These are phyloP conservation scores for Calameuta pallipes DNA, from an alignment of 2,888 invertebrate genomes.

Conservation along the genomic window DNA sequence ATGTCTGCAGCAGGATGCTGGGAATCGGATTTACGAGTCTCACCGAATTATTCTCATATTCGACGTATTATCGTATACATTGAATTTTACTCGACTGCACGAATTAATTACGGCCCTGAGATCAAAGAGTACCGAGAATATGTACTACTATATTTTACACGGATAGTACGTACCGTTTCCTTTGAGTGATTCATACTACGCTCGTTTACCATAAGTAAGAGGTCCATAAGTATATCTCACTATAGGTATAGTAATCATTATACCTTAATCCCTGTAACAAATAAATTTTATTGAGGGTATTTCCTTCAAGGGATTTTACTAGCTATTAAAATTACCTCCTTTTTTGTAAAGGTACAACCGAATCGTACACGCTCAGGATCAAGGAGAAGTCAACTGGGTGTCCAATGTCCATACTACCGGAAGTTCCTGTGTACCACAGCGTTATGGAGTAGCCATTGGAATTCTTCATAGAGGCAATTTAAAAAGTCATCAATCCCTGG, in stretches of 20 bases:
- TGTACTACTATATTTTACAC: background rate
- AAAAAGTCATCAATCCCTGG: slow-evolving; percentile 33
- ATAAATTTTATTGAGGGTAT: background rate
- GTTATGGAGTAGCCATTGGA: background rate
- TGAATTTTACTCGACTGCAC: background rate
- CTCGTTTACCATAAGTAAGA: background rate
- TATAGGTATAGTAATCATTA: background rate
- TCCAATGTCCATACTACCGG: background rate
- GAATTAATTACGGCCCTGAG: background rate
- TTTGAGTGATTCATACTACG: background rate
- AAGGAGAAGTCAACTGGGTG: background rate
- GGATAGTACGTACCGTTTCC: background rate
- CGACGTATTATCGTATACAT: background rate
- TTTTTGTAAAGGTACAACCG: background rate
- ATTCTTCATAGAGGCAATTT: slow-evolving; percentile 31
- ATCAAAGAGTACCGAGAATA: background rate
- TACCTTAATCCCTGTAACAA: background rate
- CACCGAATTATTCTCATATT: background rate
- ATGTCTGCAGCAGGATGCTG: slow-evolving; percentile 33
- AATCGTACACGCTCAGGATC: background rate
- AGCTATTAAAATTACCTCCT: background rate
- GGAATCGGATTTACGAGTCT: slow-evolving; percentile 23
- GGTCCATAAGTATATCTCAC: background rate
- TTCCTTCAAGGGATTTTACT: background rate
- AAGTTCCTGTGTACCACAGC: background rate